Conservation (phyloP, 2,888 invertebrate genomes). For the Yponomeuta malinellus region DNA sequence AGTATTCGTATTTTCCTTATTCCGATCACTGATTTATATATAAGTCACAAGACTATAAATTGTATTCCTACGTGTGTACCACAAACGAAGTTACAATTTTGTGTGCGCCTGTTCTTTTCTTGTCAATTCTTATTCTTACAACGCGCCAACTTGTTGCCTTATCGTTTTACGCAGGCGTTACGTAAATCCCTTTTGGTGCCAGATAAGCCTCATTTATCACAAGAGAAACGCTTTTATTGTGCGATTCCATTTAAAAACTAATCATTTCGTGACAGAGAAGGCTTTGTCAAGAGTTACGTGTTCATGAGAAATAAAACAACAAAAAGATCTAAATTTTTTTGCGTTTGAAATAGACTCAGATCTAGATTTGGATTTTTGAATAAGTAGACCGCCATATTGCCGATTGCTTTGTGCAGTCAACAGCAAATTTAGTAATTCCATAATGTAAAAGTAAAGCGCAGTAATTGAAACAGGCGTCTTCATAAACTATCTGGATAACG, state of each 20-base stretch:
- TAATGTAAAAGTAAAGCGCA: too few species aligned
- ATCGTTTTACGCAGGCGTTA: slow-evolving; percentile 3
- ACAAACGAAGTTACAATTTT: too few species aligned
- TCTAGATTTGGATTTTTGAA: background rate
- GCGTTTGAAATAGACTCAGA: background rate
- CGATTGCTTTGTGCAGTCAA: too few species aligned
- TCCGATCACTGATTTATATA: too few species aligned
- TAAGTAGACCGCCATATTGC: too few species aligned
- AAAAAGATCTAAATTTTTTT: background rate
- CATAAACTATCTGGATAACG: too few species aligned
- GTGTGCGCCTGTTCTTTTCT: too few species aligned
- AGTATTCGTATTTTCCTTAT: too few species aligned
- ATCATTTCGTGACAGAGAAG: background rate
- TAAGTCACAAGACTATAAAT: too few species aligned
- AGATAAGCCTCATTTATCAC: background rate
- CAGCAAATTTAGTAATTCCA: too few species aligned
- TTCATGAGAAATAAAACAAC: background rate
- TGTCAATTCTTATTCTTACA: background rate
- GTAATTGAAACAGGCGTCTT: too few species aligned
- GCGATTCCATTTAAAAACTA: background rate
- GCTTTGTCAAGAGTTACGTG: background rate
- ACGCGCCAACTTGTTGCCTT: slow-evolving; percentile 8
- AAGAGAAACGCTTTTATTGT: background rate
- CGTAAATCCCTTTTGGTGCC: background rate
- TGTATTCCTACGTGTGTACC: too few species aligned